Percentiles rank a stretch among this genome's conserved stretches.
Evolutionary conservation across 2,113 vertebrate species (phyloP).

Genomic region (Ageneiosus marmoratus): DNA sequence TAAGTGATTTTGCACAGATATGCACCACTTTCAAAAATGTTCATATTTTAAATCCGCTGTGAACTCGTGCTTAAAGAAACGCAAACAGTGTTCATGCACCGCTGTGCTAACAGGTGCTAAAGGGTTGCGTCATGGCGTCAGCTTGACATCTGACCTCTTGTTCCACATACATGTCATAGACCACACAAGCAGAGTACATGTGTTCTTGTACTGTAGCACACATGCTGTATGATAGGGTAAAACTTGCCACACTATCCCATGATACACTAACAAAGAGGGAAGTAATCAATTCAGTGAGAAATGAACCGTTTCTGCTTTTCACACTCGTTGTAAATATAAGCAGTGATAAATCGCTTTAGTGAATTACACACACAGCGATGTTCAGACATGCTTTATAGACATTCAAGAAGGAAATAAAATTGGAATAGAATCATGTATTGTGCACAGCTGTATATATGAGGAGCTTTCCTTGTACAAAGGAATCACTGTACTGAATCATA

Average conservation of each 20-base stretch:
- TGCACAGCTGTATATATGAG: not conserved
- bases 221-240: not conserved
- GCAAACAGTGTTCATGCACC: not conserved
- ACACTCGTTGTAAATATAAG: not conserved
- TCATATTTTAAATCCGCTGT: not conserved
- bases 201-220: constrained; percentile 13
- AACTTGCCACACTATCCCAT: not conserved
- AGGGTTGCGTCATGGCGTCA: constrained; percentile 20
- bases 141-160: not conserved
- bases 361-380: too few species aligned
- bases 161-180: constrained; percentile 4
- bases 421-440: not conserved
- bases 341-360: not conserved
- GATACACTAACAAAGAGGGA: not conserved
- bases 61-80: not conserved
- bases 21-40: not conserved
- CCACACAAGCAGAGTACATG: constrained; percentile 21
- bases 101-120: constrained; percentile 29
- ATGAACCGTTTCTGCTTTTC: not conserved
- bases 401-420: not conserved
- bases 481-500: constrained; percentile 9
- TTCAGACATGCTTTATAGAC: too few species aligned
- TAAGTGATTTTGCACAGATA: not conserved
- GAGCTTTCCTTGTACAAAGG: not conserved
- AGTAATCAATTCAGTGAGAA: not conserved